Base-by-base conservation (phyloP, 1,140 invertebrate species). In the Drosophila parvula region DNA sequence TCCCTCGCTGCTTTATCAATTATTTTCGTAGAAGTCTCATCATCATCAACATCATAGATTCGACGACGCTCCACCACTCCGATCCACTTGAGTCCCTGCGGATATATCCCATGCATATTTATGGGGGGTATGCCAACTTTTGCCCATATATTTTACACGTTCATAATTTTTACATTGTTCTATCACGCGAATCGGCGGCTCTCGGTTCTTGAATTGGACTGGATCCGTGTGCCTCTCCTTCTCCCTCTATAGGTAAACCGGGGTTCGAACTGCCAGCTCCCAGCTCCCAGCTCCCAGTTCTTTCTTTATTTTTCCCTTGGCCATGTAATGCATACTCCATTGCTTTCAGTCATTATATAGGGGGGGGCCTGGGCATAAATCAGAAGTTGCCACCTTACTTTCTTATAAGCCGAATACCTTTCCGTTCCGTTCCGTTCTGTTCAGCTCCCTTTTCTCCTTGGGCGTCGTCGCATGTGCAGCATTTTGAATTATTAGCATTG, bases 161-260 rank as follows among this genome's bases (percentile, higher is more conserved):
- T 89, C 73, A 83, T 88, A 78, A 80, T 89, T 88, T 89, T 89
- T 68, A 88, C 80, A 84, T 89, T 88, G 84, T 88, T 89, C 82
- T 85, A 85, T 85, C 82, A 85, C 82, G 82, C 82, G 82, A 85
- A 85, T 85, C 82, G 79, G 67, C 36, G 47, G 57, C 38, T 74
- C 71, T 71, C 75, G 70, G 44, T 30, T 50, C 40, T 61, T 14
- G 58, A 44, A 60, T 47, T 60, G 57, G 41, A 34, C 41, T 44
- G 61, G 27, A 43, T 36, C 50, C 32, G 5, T 36, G 38, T 36
- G 38, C 38, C 5, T 2, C 32, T 18, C n/a, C 30, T 18, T 5
- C 28, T 62, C 63, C 76, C 65, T 74, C 67, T 64, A 79, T 74
- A 79, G 67, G 71, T 74, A 38, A 50, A 38, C 18, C 27, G 22